phyloP scores from a whole-genome alignment of 2,888 invertebrate species.

The Melanostoma mellinum region DNA sequence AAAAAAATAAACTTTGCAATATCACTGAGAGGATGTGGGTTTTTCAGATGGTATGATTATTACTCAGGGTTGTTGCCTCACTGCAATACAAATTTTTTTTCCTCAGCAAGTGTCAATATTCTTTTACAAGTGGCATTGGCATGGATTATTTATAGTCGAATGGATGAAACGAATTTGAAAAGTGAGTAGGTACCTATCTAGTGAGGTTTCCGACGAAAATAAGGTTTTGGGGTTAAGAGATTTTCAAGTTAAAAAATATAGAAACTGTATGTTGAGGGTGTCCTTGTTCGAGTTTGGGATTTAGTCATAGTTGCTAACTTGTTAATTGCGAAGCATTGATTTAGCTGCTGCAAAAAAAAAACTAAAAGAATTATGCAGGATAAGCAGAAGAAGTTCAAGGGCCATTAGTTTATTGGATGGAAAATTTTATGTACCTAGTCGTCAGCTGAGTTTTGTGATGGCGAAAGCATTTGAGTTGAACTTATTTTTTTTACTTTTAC shows the following conservation, averaged over 20 bases:
- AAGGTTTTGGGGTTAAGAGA: constrained; percentile 28
- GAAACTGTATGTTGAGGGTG: not conserved
- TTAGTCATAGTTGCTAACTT: not conserved
- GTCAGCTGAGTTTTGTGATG: too few species aligned
- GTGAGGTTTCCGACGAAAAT: not conserved
- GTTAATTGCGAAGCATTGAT: too few species aligned
- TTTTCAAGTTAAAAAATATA: constrained; percentile 6
- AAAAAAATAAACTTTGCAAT: constrained; percentile 22
- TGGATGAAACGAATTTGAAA: constrained; percentile 5
- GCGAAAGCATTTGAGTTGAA: too few species aligned
- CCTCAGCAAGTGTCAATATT: constrained; percentile 43
- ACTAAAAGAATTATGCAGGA: not conserved
- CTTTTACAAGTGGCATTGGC: constrained; percentile 38
- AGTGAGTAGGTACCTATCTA: not conserved
- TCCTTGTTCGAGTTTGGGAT: constrained; percentile 3
- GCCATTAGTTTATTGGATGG: too few species aligned
- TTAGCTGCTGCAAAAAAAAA: not conserved
- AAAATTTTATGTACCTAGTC: too few species aligned
- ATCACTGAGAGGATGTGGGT: constrained; percentile 12
- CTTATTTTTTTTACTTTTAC: too few species aligned
- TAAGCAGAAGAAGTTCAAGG: too few species aligned
- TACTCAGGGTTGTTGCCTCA: constrained; percentile 17
- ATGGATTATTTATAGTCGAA: constrained; percentile 17
- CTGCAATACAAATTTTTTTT: constrained; percentile 35
- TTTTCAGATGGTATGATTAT: not conserved